Base-by-base conservation (phyloP, 1,140 invertebrate species). In the Scaptomyza pallida region DNA sequence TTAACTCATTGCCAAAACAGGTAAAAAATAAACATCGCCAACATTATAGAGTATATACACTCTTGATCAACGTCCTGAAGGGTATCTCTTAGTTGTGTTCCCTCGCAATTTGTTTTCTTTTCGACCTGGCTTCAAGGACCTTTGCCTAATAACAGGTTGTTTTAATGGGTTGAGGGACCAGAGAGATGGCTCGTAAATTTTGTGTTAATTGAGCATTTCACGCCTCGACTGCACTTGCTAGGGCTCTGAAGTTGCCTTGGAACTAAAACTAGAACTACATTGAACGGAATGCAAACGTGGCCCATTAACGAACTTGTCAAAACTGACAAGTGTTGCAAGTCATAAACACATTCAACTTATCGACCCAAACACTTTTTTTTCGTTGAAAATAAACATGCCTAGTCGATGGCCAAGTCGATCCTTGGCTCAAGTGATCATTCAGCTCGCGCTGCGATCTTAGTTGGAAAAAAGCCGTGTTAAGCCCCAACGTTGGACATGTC, bases 321-420 rank as follows among this genome's bases (percentile, higher is more conserved):
- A 88, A 81, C 37, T 88, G 81, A 86, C 81, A 81, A 86, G 77
- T 88, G 72, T 74, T 78, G 48, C 67, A n/a, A 37, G 65, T 73
- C 81, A 88, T 86, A 88, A 86, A 88, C 54, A 77, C 72, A 33
- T 21, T 40, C 62, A 86, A 86, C 78, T 88, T 88, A 86, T 86
- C 70, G 81, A 6, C 72, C 60, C n/a, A n/a, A n/a, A n/a, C n/a
- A n/a, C n/a, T n/a, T n/a, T n/a, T 57, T 60, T 76, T 65, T 21
- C 64, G 77, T 68, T n/a, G n/a, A n/a, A 83, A 76, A 67, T 68
- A 69, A 10, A 19, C 62, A 56, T 62, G 72, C 67, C 79, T 55
- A 62, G 68, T 72, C 79, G 73, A 83, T 75, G 75, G 64, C 62
- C 13, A n/a, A 33, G 17, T n/a, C 41, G 56, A 35, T 47, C 56